Percentiles rank a stretch among this genome's conserved stretches.
Conservation (phyloP, 2,888 invertebrate species). For the Eristalis pertinax region DNA sequence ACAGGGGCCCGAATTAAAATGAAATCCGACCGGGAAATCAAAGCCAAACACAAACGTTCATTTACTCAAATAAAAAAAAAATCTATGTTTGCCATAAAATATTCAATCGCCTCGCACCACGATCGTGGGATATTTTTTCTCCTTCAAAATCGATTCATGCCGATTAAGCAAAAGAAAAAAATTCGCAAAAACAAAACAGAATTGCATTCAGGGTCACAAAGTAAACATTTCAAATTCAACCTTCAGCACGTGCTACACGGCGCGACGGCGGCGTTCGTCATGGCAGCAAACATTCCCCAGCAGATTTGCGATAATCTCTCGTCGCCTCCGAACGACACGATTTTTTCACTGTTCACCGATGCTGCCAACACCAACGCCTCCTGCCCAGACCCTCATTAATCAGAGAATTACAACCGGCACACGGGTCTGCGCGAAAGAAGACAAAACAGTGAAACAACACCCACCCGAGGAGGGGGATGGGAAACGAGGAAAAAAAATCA, state of each 20-base stretch:
- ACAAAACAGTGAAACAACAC: not conserved
- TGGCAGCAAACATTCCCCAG: conserved; percentile 25
- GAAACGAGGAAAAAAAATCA: conserved; percentile 14
- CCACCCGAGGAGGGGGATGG: not conserved
- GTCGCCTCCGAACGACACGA: conserved; percentile 44
- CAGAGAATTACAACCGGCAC: conserved; percentile 52
- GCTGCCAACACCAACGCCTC: conserved; percentile 19
- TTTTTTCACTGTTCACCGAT: conserved; percentile 32
- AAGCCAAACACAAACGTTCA: not conserved
- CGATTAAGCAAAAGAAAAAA: not conserved
- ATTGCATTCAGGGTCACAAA: conserved; percentile 26
- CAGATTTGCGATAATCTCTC: conserved; percentile 52
- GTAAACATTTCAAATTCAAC: conserved; percentile 36
- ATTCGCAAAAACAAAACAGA: conserved; percentile 12
- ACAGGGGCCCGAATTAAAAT: no score
- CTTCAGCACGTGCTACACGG: conserved; percentile 48
- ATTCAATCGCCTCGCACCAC: not conserved
- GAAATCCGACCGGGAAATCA: no score
- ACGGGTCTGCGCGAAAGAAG: not conserved
- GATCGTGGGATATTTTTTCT: not conserved
- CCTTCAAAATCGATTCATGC: not conserved
- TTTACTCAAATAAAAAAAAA: not conserved
- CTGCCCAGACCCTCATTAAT: conserved; percentile 24
- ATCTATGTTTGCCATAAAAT: not conserved
- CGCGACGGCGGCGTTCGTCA: not conserved